Evolutionary conservation across 2,797 vertebrate genomes (phyloP).

Genomic region (Kryptolebias ocellatus): DNA sequence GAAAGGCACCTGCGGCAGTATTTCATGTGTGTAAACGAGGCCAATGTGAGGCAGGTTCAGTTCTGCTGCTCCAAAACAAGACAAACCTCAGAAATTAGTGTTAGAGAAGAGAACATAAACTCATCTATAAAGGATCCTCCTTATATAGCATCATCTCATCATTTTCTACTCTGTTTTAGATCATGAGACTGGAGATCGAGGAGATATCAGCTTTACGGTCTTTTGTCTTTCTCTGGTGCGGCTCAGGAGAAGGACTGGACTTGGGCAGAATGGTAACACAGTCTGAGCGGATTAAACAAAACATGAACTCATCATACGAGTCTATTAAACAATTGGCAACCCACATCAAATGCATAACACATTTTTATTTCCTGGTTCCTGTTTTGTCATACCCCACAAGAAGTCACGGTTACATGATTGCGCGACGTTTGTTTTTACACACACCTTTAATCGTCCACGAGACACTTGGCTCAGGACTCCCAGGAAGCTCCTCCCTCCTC

Average conservation of each 20-base stretch:
- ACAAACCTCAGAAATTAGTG: neutral
- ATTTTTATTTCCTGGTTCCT: neutral
- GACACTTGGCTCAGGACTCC: too few relatives aligned
- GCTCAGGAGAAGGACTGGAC: conserved; percentile 96
- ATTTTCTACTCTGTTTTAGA: conserved; percentile 74
- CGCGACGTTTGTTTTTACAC: too few relatives aligned
- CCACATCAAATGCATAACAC: too few relatives aligned
- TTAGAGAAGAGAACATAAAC: neutral
- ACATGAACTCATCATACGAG: neutral
- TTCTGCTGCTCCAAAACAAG: neutral
- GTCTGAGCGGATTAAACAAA: neutral
- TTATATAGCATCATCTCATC: neutral
- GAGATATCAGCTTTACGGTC: conserved; percentile 93
- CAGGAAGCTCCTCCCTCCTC: too few relatives aligned
- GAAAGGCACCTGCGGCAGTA: too few relatives aligned
- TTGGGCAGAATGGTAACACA: conserved; percentile 92
- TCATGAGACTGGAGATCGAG: conserved; percentile 98
- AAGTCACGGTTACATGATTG: too few relatives aligned
- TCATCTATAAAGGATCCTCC: neutral
- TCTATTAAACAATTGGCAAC: too few relatives aligned
- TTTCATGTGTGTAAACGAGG: neutral
- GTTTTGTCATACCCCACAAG: neutral
- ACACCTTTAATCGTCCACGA: too few relatives aligned
- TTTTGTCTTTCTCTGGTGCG: conserved; percentile 98
- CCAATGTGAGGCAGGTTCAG: neutral